A percentile compares a stretch with the other conserved stretches of the same genome.
Evolutionary conservation across 2,113 vertebrate species (phyloP).

Genomic region (Notiomystis cincta): DNA sequence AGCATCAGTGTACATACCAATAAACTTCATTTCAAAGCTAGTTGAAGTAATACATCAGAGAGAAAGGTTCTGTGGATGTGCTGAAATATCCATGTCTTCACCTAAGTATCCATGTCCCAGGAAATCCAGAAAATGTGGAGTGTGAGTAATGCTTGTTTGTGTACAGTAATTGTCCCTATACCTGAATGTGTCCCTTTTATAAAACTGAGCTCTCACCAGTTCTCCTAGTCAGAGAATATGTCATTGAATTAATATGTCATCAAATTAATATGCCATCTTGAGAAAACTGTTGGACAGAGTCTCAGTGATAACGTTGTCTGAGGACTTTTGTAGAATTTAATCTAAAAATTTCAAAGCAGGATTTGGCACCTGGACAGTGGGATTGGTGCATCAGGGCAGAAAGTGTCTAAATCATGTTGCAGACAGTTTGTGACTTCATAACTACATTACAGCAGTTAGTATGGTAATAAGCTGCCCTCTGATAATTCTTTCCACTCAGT

Average conservation of each 20-base stretch:
- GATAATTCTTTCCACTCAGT: conserved; percentile 18
- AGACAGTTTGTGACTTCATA: conserved; percentile 8
- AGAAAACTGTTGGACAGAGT: background rate
- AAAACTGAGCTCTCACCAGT: background rate
- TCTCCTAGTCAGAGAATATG: background rate
- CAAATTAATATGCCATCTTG: background rate
- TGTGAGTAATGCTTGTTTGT: background rate
- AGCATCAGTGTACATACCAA: background rate
- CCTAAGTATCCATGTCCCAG: background rate
- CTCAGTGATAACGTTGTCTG: background rate
- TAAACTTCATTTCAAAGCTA: background rate
- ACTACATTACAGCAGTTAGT: conserved; percentile 3
- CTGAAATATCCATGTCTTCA: background rate
- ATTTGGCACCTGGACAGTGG: background rate
- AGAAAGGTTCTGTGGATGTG: background rate
- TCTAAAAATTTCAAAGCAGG: background rate
- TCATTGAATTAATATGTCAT: background rate
- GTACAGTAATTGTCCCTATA: background rate
- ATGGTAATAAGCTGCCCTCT: conserved; percentile 18
- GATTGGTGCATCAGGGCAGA: background rate
- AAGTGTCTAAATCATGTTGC: background rate
- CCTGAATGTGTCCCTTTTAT: background rate
- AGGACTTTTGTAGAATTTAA: background rate
- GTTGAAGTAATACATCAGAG: background rate
- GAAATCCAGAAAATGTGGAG: background rate